Base-by-base conservation (phyloP, 2,797 vertebrate species). In the Sebastes taczanowskii region DNA sequence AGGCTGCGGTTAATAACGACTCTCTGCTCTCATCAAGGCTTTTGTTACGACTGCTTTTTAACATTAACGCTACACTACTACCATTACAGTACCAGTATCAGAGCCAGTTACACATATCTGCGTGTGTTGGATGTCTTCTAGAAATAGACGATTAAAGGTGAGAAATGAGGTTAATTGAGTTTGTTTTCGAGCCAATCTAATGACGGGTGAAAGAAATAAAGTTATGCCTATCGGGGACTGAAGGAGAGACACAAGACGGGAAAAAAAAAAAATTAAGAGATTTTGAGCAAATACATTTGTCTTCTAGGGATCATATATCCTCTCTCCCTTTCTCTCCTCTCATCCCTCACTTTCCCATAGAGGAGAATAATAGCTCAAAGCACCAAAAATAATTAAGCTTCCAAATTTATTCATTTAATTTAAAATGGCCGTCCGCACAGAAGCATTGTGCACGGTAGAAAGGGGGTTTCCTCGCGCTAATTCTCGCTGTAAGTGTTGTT, bases 391-490 rank as follows among this genome's bases (percentile, higher is more conserved):
- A 95, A 95, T 95, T 94, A 95, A 84, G 80, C 85, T 66, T 83
- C 86, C 79, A 90, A 95, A 94, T 95, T 89, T 95, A 94, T 95
- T 94, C 90, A 94, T 94, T 84, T 92, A 87, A 94, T 95, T 95
- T 95, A 89, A 92, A 94, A 92, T 83, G 85, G 84, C 85, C 60
- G 30, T 87, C 71, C 82, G 78, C 91, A 87, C 78, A 77, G 74
- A 69, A 80, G 82, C 78, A 74, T 85, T 85, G 86, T 83, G 70
- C 22, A 20, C 4, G 38, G 72, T 32, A 85, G 71, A 82, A 85
- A 84, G 68, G 75, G 86, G 85, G 74, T 58, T 90, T 86, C 82
- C 87, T 89, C 49, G 27, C n/a, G 3, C 72, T 94, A 94, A 94
- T 91, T 93, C 87, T 89, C 38, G 92, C 94, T 93, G 74, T 86